Evolutionary conservation across 2,797 vertebrate genomes (phyloP), one percentile per base, ranked within the genome.

Genomic region (Mus minutoides): DNA sequence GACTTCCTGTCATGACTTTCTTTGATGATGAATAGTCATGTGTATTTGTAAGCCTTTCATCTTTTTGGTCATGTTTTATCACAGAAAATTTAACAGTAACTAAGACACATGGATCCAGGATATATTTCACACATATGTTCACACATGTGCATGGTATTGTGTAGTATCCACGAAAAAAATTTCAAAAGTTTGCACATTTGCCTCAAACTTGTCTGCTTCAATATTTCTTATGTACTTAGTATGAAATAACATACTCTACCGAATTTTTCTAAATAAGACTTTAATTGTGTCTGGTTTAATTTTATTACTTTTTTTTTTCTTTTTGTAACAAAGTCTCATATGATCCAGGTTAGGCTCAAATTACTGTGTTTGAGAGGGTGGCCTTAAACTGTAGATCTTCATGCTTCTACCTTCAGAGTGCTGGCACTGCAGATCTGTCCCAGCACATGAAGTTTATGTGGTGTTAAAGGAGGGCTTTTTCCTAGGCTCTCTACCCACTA

Each of bases 251-350:
- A 73, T 83, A 91, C 13, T 91, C 40, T 67, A 17, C 43, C 6
- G 40, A 22, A 6, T 37, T 95, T 95, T 73, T 56, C 78, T 75
- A 90, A 77, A 73, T 91, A 79, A 79, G 14, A 93, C 54, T 60
- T 89, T 90, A 64, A 10, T 12, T 43, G 1, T 87, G 43, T 46
- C 58, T 60, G 54, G 10, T 76, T 71, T 12, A 67, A 9, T 88
- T 79, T 62, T 62, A 49, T 19, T 56, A 17, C 22, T 46, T 21
- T 83, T 21, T 54, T 37, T 40, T 69, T 34, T 34, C 3, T 26
- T 37, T 87, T 87, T 86, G 64, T 54, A n/a, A 40, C 4, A 71
- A 14, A 14, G 8, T 29, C 34, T 56, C 34, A 71, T 40, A 26
- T 29, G 29, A 16, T 10, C 14, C 2, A 29, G 9, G 4, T 26